A percentile compares a stretch with the other conserved stretches of the same genome.
Conservation (phyloP, 30 jellyfish, hydroid and myxozoan genomes). For the Haliclystus octoradiatus region DNA sequence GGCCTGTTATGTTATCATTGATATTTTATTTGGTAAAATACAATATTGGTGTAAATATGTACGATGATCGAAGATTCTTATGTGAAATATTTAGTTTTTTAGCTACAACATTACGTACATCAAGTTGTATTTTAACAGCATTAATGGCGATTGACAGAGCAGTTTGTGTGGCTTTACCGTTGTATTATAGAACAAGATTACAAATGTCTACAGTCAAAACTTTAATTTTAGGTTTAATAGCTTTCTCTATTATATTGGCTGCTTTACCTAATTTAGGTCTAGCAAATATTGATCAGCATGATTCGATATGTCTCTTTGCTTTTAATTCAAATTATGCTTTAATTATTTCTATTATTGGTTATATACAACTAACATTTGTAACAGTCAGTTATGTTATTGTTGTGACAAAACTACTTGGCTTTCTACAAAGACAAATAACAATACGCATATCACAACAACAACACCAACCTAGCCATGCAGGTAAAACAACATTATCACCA, state of each 20-base stretch:
- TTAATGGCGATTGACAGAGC: conserved; percentile 85
- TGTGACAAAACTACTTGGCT: conserved; percentile 34
- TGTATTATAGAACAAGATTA: conserved; percentile 52
- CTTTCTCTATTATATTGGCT: conserved; percentile 27
- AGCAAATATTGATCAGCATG: conserved; percentile 25
- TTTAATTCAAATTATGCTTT: conserved; percentile 55
- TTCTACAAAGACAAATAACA: conserved; percentile 27
- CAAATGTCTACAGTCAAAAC: conserved; percentile 31
- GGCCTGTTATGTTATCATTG: conserved; percentile 36
- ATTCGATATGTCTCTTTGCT: conserved; percentile 57
- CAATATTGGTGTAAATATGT: not conserved
- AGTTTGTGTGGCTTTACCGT: conserved; percentile 55
- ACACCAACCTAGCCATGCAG: not conserved
- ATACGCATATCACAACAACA: conserved; percentile 30
- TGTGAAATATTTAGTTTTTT: conserved; percentile 52
- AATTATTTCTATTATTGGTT: conserved; percentile 39
- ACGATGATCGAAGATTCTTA: not conserved
- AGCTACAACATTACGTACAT: conserved; percentile 65
- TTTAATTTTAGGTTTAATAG: conserved; percentile 4
- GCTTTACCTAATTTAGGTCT: conserved; percentile 46
- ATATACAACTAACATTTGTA: conserved; percentile 54
- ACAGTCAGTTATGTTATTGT: conserved; percentile 32
- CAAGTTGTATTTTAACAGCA: conserved; percentile 69
- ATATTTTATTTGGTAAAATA: conserved; percentile 29
- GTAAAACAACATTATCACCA: conserved; percentile 9